Conservation (phyloP, 2,113 vertebrate genomes). For the Ctenomys sociabilis region DNA sequence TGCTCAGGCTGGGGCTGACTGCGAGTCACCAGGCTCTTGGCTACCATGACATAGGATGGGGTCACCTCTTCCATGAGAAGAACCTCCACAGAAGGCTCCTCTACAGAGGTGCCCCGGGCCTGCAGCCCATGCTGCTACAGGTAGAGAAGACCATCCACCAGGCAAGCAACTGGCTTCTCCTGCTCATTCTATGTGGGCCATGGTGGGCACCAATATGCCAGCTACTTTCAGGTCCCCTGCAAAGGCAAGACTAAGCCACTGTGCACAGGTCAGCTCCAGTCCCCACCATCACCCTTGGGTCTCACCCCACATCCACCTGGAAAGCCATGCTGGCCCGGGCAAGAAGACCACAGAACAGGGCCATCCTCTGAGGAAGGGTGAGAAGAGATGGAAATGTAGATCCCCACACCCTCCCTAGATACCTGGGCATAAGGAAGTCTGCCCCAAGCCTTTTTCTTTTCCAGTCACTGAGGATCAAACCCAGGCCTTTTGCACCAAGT, state of each 20-base stretch:
- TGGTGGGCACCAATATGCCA: rapidly evolving
- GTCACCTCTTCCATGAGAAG: background rate
- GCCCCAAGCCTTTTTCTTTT: background rate
- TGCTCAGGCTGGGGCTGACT: background rate
- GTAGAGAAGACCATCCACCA: rapidly evolving
- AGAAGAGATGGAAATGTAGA: too few relatives aligned
- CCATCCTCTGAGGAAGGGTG: rapidly evolving
- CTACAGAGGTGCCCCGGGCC: background rate
- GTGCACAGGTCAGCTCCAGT: background rate
- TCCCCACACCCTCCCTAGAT: background rate
- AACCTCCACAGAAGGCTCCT: background rate
- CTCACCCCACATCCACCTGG: rapidly evolving
- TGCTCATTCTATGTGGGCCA: background rate
- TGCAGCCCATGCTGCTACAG: rapidly evolving
- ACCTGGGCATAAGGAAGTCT: background rate
- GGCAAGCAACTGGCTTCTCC: background rate
- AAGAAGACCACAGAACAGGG: background rate
- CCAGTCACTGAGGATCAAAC: background rate
- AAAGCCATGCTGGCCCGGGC: background rate
- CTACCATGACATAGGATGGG: background rate
- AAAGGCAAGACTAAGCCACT: background rate
- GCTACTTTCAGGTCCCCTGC: background rate
- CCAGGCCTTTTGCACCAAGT: background rate
- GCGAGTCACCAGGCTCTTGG: background rate
- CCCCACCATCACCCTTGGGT: background rate